Conservation (phyloP, 1,140 invertebrate species). For the Bombus breviceps region DNA sequence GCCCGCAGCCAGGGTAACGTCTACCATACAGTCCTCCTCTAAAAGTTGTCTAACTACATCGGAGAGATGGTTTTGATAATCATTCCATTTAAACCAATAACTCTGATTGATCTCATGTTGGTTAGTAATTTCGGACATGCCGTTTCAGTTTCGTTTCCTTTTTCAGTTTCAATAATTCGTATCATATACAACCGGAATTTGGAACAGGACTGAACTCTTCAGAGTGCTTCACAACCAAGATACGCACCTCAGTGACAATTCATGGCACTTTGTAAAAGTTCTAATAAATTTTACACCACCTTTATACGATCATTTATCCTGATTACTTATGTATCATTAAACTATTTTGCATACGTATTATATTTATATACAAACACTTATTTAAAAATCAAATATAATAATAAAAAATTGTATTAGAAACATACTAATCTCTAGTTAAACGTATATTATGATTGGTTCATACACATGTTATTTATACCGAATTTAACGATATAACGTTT, state of each 20-base stretch:
- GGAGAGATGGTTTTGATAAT: slow-evolving; percentile 83
- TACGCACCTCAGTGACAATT: neutral
- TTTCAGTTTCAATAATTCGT: slow-evolving; percentile 53
- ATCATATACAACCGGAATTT: slow-evolving; percentile 61
- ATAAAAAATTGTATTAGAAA: neutral
- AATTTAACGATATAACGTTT: neutral
- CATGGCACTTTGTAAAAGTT: neutral
- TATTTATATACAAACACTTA: no score
- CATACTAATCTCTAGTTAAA: neutral
- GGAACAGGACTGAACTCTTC: slow-evolving; percentile 68
- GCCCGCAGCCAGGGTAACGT: slow-evolving; percentile 83
- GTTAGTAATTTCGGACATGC: slow-evolving; percentile 60
- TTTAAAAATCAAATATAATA: neutral
- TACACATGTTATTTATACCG: neutral
- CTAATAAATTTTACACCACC: neutral
- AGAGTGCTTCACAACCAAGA: slow-evolving; percentile 13
- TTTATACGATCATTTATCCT: neutral
- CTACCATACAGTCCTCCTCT: slow-evolving; percentile 83
- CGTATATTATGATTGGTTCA: neutral
- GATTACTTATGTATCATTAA: neutral
- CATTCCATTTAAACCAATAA: slow-evolving; percentile 85
- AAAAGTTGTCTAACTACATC: slow-evolving; percentile 80
- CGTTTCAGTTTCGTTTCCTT: slow-evolving; percentile 70
- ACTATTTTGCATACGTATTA: neutral
- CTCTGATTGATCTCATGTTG: slow-evolving; percentile 62